Evolutionary conservation across 2,113 vertebrate species (phyloP), one percentile per base, ranked within the genome.

Genomic region (Condylura cristata): DNA sequence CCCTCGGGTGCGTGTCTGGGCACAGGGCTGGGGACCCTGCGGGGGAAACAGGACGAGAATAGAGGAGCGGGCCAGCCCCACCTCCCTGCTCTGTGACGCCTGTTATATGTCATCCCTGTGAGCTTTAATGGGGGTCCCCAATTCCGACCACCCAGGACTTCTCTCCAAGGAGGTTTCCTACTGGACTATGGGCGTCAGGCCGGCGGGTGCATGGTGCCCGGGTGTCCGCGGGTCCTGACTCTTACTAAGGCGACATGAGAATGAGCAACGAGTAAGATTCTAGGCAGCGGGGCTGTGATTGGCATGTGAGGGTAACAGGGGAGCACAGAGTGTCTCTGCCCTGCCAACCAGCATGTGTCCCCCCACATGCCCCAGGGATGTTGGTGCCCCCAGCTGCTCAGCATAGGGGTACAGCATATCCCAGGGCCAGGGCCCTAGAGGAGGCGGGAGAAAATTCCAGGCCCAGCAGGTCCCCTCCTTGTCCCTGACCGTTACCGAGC

Each of bases 1-100:
- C 94, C 93, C 93, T 86, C 98, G 97, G 90, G 96, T 97, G 91
- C 8, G 37, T 30, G 26, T 20, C 65, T 8, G 28, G 74, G 30
- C n/a, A 30, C n/a, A 18, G 7, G n/a, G 39, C 18, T 24, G 9
- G 8, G 6, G 17, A 2, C 39, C 8, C n/a, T n/a, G n/a, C n/a
- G n/a, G n/a, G 60, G 66, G 63, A 10, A 18, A 78, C 30, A 70
- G 51, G 34, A 66, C 5, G 39, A 84, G 32, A 1, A 2, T 44
- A 85, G 75, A 53, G 68, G 34, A 75, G 48, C 24, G 20, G 61
- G 48, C 79, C 58, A 46, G 46, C 20, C 20, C 3, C 32, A 24
- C 60, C 53, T 20, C 13, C 16, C 53, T 56, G 53, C 60, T 61
- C 28, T 17, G 8, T 58, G 81, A 8, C 66, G 24, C 18, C 34